Conservation (phyloP, 2,797 vertebrate species). For the Brachyalestes nurse region DNA sequence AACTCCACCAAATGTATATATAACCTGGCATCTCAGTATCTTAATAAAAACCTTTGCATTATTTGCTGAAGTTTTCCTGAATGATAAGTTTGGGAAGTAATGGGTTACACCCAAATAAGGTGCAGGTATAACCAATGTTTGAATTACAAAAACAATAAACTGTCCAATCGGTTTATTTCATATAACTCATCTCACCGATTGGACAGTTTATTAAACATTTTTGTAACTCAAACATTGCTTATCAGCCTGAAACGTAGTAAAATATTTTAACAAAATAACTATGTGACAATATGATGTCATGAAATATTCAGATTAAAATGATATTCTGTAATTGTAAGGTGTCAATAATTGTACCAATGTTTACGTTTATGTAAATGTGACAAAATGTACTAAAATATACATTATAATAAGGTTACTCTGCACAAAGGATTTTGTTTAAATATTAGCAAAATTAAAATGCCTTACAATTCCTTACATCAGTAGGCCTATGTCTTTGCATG, state of each 20-base stretch:
- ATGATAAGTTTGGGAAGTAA: constrained; percentile 45
- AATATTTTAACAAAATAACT: constrained; percentile 80
- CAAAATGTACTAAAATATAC: not conserved
- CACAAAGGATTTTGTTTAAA: not conserved
- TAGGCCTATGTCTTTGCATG: not conserved
- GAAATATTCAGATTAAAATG: constrained; percentile 66
- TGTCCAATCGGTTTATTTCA: too few relatives aligned
- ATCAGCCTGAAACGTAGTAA: constrained; percentile 76
- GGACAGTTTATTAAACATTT: constrained; percentile 64
- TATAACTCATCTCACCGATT: too few relatives aligned
- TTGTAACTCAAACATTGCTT: constrained; percentile 70
- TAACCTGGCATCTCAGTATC: constrained; percentile 62
- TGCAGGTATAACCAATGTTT: too few relatives aligned
- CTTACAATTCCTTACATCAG: not conserved
- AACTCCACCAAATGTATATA: constrained; percentile 85
- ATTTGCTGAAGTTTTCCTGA: constrained; percentile 16
- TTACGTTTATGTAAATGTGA: too few relatives aligned
- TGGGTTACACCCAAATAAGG: constrained; percentile 65
- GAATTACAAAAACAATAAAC: too few relatives aligned
- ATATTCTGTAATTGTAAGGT: constrained; percentile 51
- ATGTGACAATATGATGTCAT: constrained; percentile 79
- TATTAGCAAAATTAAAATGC: not conserved
- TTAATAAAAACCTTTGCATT: constrained; percentile 62
- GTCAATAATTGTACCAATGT: not conserved
- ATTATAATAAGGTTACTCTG: not conserved